Evolutionary conservation across 2,888 invertebrate genomes (phyloP).

Genomic region (Eupsilia transversa): DNA sequence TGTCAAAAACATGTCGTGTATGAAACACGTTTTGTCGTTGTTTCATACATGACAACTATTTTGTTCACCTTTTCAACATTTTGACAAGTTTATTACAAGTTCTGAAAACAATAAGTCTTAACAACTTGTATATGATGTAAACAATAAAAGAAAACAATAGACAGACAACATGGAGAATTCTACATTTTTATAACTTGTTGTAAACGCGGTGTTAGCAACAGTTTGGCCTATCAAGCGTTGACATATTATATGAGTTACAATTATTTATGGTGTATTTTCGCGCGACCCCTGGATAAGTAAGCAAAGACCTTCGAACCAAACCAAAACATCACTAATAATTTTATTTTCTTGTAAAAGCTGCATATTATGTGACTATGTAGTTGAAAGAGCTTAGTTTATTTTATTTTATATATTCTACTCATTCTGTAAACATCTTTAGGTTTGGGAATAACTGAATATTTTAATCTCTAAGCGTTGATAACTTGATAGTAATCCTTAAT

Average conservation of each 20-base stretch:
- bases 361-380: not conserved
- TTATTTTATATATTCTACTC: not conserved
- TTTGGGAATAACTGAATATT: not conserved
- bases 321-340: not conserved
- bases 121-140: too few species aligned
- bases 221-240: not conserved
- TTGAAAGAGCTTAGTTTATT: not conserved
- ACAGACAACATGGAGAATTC: too few species aligned
- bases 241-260: not conserved
- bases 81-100: not conserved
- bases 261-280: not conserved
- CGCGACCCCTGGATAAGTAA: not conserved
- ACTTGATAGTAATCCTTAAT: not conserved
- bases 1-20: too few species aligned
- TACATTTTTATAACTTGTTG: not conserved
- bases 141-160: not conserved
- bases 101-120: not conserved
- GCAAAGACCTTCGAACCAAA: not conserved
- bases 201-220: too few species aligned
- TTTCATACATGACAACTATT: not conserved
- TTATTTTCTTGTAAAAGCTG: not conserved
- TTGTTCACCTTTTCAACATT: not conserved
- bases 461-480: not conserved
- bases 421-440: slow-evolving; percentile 27
- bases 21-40: not conserved